Base-by-base conservation (phyloP, 2,888 invertebrate species). In the Pasiphila rectangulata region DNA sequence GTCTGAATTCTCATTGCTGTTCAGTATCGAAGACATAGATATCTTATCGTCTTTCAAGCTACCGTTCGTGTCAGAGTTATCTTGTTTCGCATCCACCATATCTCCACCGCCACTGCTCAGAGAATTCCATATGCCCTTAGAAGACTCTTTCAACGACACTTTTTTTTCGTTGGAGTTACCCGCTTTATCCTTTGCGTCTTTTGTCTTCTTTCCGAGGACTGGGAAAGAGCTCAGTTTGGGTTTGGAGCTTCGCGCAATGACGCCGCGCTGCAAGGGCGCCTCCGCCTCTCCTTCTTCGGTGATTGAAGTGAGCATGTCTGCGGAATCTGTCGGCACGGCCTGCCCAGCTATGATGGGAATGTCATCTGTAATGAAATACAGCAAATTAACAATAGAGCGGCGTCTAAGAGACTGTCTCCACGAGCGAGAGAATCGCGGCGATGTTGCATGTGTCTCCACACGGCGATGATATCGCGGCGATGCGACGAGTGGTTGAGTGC, bases 281-380 rank as follows among this genome's bases (percentile, higher is more conserved):
- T 88, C 85, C 43, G 90, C 67, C 80, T 93, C 90, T 60, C 90
- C 89, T 65, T 94, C 94, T 68, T 94, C 94, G 1, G 91, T 91
- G 59, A 94, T 94, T 0, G 93, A 92, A 32, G 92, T 90, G 23
- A 94, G 81, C 64, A 91, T 82, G 49, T 89, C 89, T 29, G 89
- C 88, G 1, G 88, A 87, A 44, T 93, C 93, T 3, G 83, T 78
- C 5, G 90, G 84, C 45, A 91, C 90, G 34, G 90, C 91, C 68
- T 92, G 92, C 6, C 91, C 91, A 35, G 91, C 91, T 90, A 95
- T 95, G 67, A 96, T 96, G 34, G 96, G 96, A 84, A 96, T 96
- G 82, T 96, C 96, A 89, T 96, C 96, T 95, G 89, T 5, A 53
- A 52, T 4, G 15, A n/a, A 40, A 37, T 12, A 32, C n/a, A 20